A percentile compares a stretch with the other conserved stretches of the same genome.
Evolutionary conservation across 2,888 invertebrate species (phyloP).

Genomic region (Nymphalis c-album): DNA sequence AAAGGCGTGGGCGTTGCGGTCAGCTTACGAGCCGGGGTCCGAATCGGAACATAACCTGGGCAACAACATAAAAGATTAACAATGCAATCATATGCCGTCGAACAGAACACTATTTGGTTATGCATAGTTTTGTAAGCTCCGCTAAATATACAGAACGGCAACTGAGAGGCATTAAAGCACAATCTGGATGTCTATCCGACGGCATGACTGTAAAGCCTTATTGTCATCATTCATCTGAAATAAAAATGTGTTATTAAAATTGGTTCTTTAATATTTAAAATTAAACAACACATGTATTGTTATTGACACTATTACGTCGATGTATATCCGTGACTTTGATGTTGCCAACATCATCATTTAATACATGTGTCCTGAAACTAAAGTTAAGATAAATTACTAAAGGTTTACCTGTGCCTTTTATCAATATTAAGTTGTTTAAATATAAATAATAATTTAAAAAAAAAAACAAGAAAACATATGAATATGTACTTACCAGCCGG

Average conservation of each 20-base stretch:
- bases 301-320: constrained; percentile 46
- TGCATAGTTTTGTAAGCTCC: constrained; percentile 18
- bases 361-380: constrained; percentile 80
- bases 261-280: constrained; percentile 51
- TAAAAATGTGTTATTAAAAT: constrained; percentile 72
- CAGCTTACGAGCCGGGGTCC: constrained; percentile 98
- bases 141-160: constrained; percentile 46
- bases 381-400: constrained; percentile 73
- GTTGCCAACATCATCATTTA: constrained; percentile 61
- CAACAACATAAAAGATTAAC: constrained; percentile 58
- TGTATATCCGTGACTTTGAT: constrained; percentile 54
- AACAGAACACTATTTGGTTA: constrained; percentile 21
- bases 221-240: constrained; percentile 79
- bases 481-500: constrained; percentile 86
- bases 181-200: constrained; percentile 64
- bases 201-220: constrained; percentile 70
- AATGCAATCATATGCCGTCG: constrained; percentile 34
- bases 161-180: constrained; percentile 54
- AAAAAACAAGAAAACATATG: constrained; percentile 35
- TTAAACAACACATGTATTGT: constrained; percentile 64
- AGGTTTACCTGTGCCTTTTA: constrained; percentile 50
- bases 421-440: constrained; percentile 18
- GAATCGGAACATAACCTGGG: constrained; percentile 93
- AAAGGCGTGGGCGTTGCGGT: constrained; percentile 99
- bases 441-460: constrained; percentile 29